These are phyloP conservation scores for Pseudococcus jackbeardsleyi DNA, from an alignment of 2,888 invertebrate species.

Conservation along the genomic window DNA sequence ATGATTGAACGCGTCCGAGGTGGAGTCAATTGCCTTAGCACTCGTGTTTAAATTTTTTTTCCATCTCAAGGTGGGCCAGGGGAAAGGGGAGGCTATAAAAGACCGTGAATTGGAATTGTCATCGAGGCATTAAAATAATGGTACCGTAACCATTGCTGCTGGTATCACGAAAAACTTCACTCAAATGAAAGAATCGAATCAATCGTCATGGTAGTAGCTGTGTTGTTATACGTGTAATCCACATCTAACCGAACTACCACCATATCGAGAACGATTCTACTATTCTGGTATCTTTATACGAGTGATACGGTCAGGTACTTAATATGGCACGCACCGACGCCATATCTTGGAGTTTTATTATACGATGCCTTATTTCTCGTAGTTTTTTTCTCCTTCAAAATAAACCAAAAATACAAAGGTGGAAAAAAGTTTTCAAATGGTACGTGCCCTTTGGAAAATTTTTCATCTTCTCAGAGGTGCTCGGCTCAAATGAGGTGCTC, in stretches of 20 bases:
- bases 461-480: neutral
- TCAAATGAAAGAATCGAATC: constrained; percentile 45
- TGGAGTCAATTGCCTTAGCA: constrained; percentile 18
- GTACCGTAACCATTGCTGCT: constrained; percentile 24
- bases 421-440: constrained; percentile 21
- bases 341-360: neutral
- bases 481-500: neutral
- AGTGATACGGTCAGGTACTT: constrained; percentile 52
- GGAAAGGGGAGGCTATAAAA: neutral
- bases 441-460: constrained; percentile 37
- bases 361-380: neutral
- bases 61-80: neutral
- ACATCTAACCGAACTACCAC: constrained; percentile 35
- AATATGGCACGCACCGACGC: constrained; percentile 44
- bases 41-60: constrained; percentile 22
- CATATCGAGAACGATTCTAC: constrained; percentile 39
- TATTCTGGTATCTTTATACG: neutral
- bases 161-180: constrained; percentile 25
- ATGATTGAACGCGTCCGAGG: neutral
- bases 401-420: neutral
- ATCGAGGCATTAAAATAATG: constrained; percentile 54
- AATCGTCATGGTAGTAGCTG: constrained; percentile 47
- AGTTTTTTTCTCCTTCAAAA: neutral
- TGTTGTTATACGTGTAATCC: constrained; percentile 49
- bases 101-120: constrained; percentile 54